Percentiles rank a stretch among this genome's conserved stretches.
Conservation (phyloP, 1,140 invertebrate species). For the Bombus pascuorum region DNA sequence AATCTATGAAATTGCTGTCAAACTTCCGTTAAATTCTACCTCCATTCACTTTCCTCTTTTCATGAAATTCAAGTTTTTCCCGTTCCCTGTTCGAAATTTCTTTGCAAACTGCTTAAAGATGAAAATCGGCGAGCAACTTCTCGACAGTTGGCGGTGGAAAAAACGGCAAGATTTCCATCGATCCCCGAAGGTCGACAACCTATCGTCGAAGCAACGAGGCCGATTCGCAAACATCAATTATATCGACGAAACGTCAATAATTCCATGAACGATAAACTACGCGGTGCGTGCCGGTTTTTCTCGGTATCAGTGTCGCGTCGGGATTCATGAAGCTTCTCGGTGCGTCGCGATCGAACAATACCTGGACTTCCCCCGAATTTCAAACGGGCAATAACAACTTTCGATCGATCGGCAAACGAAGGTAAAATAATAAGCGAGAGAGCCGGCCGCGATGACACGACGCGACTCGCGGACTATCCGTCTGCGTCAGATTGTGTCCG, state of each 20-base stretch:
- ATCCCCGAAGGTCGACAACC: background rate
- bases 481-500: slow-evolving; percentile 6
- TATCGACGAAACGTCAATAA: slow-evolving; percentile 65
- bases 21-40: background rate
- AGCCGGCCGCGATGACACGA: background rate
- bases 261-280: slow-evolving; percentile 72
- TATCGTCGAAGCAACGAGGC: slow-evolving; percentile 55
- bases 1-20: background rate
- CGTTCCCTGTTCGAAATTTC: background rate
- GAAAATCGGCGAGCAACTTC: no score
- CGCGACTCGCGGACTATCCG: no score
- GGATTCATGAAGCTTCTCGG: slow-evolving; percentile 25
- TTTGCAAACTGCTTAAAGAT: no score
- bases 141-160: no score
- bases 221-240: slow-evolving; percentile 75
- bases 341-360: slow-evolving; percentile 31
- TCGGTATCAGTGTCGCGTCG: slow-evolving; percentile 41
- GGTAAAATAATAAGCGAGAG: background rate
- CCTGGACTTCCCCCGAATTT: slow-evolving; percentile 33
- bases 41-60: no score
- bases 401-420: slow-evolving; percentile 8
- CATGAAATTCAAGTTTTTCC: background rate
- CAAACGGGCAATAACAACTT: background rate
- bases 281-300: slow-evolving; percentile 67
- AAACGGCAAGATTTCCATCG: background rate